Percentiles rank a stretch among this genome's conserved stretches.
Evolutionary conservation across 1,140 invertebrate genomes (phyloP).

Genomic region (Latrodectus geometricus): DNA sequence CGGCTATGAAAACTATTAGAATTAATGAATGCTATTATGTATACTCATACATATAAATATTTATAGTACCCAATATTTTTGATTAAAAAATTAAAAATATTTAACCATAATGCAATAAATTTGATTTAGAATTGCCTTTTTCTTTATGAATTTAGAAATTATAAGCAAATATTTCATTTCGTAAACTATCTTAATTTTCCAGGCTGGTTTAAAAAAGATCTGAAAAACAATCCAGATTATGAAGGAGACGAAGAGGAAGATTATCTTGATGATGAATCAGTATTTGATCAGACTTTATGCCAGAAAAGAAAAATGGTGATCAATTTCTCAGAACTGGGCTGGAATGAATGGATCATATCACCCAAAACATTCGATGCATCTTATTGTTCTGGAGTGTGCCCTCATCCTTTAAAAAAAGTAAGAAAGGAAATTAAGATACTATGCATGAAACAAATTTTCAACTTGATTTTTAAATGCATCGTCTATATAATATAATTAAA

Average conservation of each 20-base stretch:
- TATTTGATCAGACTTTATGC: constrained; percentile 72
- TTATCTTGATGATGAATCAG: not conserved
- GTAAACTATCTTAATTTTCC: not conserved
- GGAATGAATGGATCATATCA: constrained; percentile 97
- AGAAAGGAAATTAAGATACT: not conserved
- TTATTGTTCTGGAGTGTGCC: constrained; percentile 93
- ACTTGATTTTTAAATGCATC: too few species aligned
- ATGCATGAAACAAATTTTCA: too few species aligned
- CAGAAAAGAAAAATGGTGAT: constrained; percentile 89
- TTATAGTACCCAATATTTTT: too few species aligned
- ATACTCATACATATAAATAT: too few species aligned
- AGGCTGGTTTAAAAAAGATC: constrained; percentile 26
- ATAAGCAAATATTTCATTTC: not conserved
- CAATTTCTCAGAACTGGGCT: constrained; percentile 94
- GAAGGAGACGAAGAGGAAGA: constrained; percentile 40
- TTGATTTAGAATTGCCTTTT: too few species aligned
- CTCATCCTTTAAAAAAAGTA: constrained; percentile 67
- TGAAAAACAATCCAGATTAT: constrained; percentile 38
- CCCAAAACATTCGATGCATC: constrained; percentile 92
- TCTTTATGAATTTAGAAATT: not conserved
- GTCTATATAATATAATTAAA: too few species aligned
- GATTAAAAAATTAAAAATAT: too few species aligned
- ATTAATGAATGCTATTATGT: too few species aligned
- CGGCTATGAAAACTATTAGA: too few species aligned
- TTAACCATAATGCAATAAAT: too few species aligned